Base-by-base conservation (phyloP, 2,888 invertebrate species). In the Leptinotarsa peninsularis region DNA sequence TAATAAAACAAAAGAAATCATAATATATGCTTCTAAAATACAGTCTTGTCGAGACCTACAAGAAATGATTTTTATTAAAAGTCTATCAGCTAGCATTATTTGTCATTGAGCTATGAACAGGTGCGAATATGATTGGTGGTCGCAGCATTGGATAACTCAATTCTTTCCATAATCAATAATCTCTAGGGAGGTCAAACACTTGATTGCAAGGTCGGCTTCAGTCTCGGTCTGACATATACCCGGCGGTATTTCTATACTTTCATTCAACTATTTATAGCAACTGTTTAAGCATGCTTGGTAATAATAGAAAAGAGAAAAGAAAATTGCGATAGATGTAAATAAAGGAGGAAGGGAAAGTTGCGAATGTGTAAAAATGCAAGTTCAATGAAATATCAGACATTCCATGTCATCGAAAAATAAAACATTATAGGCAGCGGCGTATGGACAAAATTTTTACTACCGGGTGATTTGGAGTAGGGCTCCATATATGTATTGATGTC, bases 191-290 rank as follows among this genome's bases (percentile, higher is more conserved):
- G 70, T 70, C 70, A 70, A 69, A 63, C 63, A 63, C 18, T 33
- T 60, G 70, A 27, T 49, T 49, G 70, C 70, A 70, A 70, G 70
- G 70, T 49, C 69, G 69, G 10, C 43, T 33, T 13, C 56, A 49
- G 33, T 54, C 56, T 58, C 23, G 58, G 69, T 49, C 58, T 70
- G 60, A 58, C 58, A 70, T 58, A 70, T 70, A 49, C 49, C 70
- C 54, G 60, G 17, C 43, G 70, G 70, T 70, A 70, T 70, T 70
- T 70, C 58, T 18, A 60, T 33, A 70, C 70, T 70, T 70, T 70
- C 70, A n/a, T 70, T 70, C 70, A 13, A 58, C 49, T 70, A 70
- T 70, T 70, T 70, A 70, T 70, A 70, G 49, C 58, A 15, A 49
- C 70, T 49, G 58, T 58, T 70, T 69, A n/a, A 49, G 18, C 33